These are phyloP conservation scores for Hypocryptadius cinnamomeus DNA, from an alignment of 2,113 vertebrate genomes.

Conservation along the genomic window DNA sequence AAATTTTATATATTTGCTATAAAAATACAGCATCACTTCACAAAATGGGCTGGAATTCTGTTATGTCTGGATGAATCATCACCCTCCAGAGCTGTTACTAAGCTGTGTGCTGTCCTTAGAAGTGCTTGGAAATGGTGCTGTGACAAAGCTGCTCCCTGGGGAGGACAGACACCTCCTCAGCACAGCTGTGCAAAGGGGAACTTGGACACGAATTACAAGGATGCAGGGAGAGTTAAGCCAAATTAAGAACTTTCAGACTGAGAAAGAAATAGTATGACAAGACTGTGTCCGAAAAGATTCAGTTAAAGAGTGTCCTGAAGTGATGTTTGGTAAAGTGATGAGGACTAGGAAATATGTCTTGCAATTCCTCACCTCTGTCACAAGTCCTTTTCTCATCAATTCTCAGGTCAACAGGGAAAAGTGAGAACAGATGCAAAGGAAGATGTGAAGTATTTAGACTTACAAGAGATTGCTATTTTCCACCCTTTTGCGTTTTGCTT, in stretches of 20 bases:
- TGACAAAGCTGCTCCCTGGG: not conserved
- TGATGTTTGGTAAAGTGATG: not conserved
- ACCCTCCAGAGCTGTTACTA: not conserved
- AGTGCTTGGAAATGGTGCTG: not conserved
- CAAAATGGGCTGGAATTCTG: not conserved
- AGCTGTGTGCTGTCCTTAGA: not conserved
- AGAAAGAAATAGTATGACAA: not conserved
- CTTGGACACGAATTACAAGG: not conserved
- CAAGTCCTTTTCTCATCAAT: not conserved
- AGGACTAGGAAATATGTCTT: not conserved
- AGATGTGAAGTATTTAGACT: not conserved
- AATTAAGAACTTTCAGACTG: not conserved
- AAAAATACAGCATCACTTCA: not conserved
- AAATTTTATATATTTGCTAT: not conserved
- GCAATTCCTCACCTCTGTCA: not conserved
- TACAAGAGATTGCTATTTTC: not conserved
- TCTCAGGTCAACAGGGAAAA: not conserved
- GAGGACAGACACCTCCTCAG: not conserved
- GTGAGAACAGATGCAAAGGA: not conserved
- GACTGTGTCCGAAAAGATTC: not conserved
- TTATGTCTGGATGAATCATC: not conserved
- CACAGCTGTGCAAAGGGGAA: not conserved
- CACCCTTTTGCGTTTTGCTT: not conserved
- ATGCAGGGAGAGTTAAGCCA: not conserved
- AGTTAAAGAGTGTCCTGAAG: not conserved